Evolutionary conservation across 2,888 invertebrate species (phyloP).

Genomic region (Brachycybe producta): DNA sequence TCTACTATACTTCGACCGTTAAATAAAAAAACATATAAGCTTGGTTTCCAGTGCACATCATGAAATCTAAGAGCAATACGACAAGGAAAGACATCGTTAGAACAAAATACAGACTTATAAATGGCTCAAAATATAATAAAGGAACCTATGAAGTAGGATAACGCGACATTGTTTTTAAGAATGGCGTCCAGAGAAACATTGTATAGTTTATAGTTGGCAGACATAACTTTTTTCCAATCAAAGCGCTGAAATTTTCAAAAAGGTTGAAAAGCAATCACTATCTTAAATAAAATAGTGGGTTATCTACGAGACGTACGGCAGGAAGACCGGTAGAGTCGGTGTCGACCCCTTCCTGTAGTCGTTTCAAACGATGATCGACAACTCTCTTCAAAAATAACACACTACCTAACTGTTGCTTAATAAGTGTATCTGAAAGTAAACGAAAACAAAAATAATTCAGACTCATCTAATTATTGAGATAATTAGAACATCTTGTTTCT

Average conservation of each 20-base stretch:
- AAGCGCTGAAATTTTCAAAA: constrained; percentile 21
- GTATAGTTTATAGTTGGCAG: constrained; percentile 33
- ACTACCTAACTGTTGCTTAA: constrained; percentile 76
- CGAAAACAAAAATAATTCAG: not conserved
- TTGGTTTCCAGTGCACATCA: constrained; percentile 54
- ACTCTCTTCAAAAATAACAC: constrained; percentile 63
- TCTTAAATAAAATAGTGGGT: not conserved
- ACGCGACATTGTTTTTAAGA: constrained; percentile 59
- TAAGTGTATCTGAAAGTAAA: constrained; percentile 45
- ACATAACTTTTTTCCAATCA: constrained; percentile 26
- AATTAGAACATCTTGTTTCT: too few species aligned
- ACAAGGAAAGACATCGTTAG: not conserved
- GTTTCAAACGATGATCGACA: constrained; percentile 49
- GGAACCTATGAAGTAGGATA: constrained; percentile 55
- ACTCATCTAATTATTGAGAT: too few species aligned
- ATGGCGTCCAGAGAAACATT: constrained; percentile 56
- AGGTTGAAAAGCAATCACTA: not conserved
- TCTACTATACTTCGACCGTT: constrained; percentile 49
- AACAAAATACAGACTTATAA: not conserved
- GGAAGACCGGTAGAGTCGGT: constrained; percentile 28
- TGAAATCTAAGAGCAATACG: constrained; percentile 42
- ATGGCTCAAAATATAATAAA: constrained; percentile 5
- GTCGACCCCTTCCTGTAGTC: constrained; percentile 40
- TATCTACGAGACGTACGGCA: constrained; percentile 20
- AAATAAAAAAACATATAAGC: constrained; percentile 62